phyloP scores from a whole-genome alignment of 2,113 vertebrate genomes.

The Callipepla squamata region DNA sequence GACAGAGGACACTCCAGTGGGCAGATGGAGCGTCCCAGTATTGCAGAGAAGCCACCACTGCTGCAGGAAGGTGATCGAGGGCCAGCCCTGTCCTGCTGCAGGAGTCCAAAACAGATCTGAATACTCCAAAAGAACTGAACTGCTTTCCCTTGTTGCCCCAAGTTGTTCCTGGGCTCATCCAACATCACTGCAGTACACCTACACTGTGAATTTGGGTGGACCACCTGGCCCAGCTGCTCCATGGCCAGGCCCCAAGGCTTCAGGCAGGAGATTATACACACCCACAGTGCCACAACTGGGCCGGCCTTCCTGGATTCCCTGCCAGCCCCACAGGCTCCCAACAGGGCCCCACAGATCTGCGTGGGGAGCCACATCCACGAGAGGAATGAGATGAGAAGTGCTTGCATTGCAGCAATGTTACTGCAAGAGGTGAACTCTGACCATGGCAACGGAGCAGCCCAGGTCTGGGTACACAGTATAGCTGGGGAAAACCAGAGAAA shows the following conservation, averaged over 20 bases:
- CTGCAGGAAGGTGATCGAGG: fast-evolving
- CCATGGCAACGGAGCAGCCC: neutral
- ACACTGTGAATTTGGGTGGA: neutral
- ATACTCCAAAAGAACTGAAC: neutral
- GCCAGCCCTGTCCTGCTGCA: neutral
- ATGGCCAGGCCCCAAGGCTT: fast-evolving
- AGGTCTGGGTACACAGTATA: neutral
- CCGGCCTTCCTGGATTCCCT: neutral
- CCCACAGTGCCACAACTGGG: neutral
- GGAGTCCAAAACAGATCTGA: neutral
- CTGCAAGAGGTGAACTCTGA: neutral
- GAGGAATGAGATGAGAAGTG: neutral
- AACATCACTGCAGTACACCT: neutral
- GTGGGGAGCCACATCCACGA: neutral
- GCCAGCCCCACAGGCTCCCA: neutral
- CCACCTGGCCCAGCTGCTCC: fast-evolving
- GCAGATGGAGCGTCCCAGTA: fast-evolving
- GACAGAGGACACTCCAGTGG: slow-evolving; percentile 42
- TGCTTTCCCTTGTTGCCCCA: neutral
- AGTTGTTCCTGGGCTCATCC: neutral
- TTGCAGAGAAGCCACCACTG: neutral
- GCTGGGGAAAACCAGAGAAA: neutral
- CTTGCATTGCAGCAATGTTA: neutral
- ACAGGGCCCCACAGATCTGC: neutral
- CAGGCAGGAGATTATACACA: fast-evolving